phyloP scores from a whole-genome alignment of 2,113 vertebrate species.

The Macrotis lagotis region DNA sequence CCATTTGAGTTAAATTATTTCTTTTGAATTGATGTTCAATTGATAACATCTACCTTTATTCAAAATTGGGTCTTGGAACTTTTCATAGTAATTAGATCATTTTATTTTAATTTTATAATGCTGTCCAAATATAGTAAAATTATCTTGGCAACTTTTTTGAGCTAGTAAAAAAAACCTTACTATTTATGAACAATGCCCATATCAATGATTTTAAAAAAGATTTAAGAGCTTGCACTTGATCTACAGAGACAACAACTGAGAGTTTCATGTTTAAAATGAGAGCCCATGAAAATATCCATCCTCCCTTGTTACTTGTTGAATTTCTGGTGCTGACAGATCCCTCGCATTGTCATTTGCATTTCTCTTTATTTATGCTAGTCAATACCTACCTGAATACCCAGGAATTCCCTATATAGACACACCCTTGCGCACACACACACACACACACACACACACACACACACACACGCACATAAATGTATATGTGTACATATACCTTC shows the following conservation, averaged over 20 bases:
- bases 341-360: not conserved
- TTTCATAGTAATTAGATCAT: not conserved
- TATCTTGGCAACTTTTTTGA: not conserved
- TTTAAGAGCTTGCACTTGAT: not conserved
- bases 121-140: conserved; percentile 10
- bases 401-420: not conserved
- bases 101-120: conserved; percentile 25
- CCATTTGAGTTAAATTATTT: not conserved
- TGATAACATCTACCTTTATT: not conserved
- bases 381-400: not conserved
- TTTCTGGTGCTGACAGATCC: not conserved
- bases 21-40: not conserved
- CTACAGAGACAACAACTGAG: not conserved
- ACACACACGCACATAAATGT: not conserved
- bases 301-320: not conserved
- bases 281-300: not conserved
- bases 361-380: not conserved
- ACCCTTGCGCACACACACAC: not conserved
- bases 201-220: accelerated
- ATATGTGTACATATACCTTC: not conserved
- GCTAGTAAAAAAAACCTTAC: not conserved
- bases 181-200: not conserved
- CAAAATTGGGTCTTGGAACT: not conserved
- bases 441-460: not conserved
- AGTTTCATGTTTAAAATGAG: not conserved